Evolutionary conservation across 2,797 vertebrate species (phyloP).

Genomic region (Sitta carolinensis): DNA sequence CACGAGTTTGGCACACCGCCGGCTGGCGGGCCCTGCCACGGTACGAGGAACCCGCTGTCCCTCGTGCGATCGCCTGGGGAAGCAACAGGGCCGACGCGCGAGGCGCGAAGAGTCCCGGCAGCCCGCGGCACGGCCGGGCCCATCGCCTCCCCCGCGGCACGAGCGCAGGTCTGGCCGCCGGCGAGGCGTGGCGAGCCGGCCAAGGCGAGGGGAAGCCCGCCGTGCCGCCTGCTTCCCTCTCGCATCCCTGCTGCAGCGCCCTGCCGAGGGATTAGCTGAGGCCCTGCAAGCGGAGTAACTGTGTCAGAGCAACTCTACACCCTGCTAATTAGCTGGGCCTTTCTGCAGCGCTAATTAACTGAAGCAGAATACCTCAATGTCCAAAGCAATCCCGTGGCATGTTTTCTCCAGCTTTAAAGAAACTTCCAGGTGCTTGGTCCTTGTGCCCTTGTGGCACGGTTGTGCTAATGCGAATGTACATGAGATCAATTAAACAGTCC

Average conservation of each 20-base stretch:
- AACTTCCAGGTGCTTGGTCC: not conserved
- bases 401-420: not conserved
- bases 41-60: rapidly evolving
- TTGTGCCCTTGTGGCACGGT: not conserved
- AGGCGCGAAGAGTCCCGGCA: rapidly evolving
- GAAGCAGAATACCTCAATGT: not conserved
- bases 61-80: rapidly evolving
- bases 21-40: rapidly evolving
- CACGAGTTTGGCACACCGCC: rapidly evolving
- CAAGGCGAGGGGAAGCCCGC: rapidly evolving
- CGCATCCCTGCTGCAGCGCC: rapidly evolving
- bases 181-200: not conserved
- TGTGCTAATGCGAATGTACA: not conserved
- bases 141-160: rapidly evolving
- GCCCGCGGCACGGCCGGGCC: rapidly evolving
- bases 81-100: rapidly evolving
- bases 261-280: rapidly evolving
- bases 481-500: not conserved
- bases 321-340: not conserved
- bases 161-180: rapidly evolving
- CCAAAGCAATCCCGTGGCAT: not conserved
- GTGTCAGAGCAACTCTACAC: not conserved
- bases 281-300: not conserved
- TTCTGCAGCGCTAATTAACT: constrained; percentile 11
- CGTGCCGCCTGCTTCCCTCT: rapidly evolving